phyloP scores from a whole-genome alignment of 2,113 vertebrate species.

The Ophiodon elongatus region DNA sequence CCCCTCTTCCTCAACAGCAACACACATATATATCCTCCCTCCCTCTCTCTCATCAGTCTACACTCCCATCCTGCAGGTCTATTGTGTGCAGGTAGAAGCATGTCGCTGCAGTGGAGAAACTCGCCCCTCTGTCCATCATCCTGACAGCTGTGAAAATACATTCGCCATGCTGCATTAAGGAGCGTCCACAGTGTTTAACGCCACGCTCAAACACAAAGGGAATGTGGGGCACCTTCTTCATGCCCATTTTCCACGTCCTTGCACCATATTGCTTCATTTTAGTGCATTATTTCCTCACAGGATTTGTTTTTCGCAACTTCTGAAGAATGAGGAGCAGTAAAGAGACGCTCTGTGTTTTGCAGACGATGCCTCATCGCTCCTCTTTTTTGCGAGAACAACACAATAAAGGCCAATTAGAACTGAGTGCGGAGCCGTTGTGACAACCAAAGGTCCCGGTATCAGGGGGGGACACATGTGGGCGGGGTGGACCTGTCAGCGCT shows the following conservation, averaged over 20 bases:
- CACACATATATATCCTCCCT: constrained; percentile 34
- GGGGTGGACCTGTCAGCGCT: constrained; percentile 81
- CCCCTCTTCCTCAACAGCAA: constrained; percentile 70
- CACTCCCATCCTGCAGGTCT: constrained; percentile 85
- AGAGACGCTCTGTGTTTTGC: constrained; percentile 8
- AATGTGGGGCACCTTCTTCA: constrained; percentile 28
- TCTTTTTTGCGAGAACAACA: constrained; percentile 49
- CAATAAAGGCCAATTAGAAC: constrained; percentile 78
- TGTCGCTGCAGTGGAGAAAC: constrained; percentile 82
- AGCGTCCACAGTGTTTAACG: constrained; percentile 63
- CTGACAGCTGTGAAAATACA: constrained; percentile 94
- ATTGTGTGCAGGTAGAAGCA: constrained; percentile 92
- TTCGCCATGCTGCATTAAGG: constrained; percentile 89
- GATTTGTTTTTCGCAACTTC: constrained; percentile 14
- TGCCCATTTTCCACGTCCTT: constrained; percentile 35
- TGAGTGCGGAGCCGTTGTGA: constrained; percentile 59
- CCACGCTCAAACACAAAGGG: constrained; percentile 64
- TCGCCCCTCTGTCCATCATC: constrained; percentile 90
- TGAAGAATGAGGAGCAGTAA: not conserved
- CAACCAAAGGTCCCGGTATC: constrained; percentile 81
- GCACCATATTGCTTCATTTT: constrained; percentile 12
- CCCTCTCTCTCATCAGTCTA: constrained; percentile 30
- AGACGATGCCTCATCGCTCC: constrained; percentile 34
- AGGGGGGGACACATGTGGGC: constrained; percentile 76
- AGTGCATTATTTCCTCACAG: not conserved